phyloP scores from a whole-genome alignment of 1,140 invertebrate species.

The Wasmannia auropunctata region DNA sequence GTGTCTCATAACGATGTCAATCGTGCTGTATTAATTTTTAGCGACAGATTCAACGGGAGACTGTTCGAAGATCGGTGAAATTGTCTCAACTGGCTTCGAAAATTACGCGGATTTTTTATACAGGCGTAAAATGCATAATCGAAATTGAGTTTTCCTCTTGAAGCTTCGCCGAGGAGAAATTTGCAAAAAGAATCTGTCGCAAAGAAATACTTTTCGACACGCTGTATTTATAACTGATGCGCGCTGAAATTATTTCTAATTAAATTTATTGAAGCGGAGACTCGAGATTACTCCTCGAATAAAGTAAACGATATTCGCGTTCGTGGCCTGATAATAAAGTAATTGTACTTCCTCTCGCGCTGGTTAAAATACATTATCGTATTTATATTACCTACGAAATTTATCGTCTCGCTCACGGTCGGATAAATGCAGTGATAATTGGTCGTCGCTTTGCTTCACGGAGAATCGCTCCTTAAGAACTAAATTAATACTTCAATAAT shows the following conservation, averaged over 20 bases:
- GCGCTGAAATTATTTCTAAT: conserved; percentile 17
- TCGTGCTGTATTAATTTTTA: too few species aligned
- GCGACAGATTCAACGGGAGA: too few species aligned
- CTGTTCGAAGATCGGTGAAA: neutral
- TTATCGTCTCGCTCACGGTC: neutral
- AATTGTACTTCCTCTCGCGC: conserved; percentile 14
- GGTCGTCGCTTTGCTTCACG: conserved; percentile 1
- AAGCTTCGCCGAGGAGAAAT: neutral
- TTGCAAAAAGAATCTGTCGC: too few species aligned
- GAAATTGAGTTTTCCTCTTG: neutral
- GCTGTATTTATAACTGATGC: conserved; percentile 21
- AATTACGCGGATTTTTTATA: neutral
- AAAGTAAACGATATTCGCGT: conserved; percentile 2
- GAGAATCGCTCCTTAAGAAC: conserved; percentile 20
- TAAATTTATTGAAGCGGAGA: conserved; percentile 7
- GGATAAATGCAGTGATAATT: conserved; percentile 23
- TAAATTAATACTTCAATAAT: conserved; percentile 17
- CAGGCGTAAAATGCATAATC: neutral
- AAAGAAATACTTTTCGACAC: neutral
- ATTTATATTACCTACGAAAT: conserved; percentile 5
- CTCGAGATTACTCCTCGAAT: conserved; percentile 8
- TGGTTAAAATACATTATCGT: conserved; percentile 30
- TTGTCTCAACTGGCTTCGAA: neutral
- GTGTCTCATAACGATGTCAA: neutral
- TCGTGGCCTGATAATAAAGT: conserved; percentile 6